These are phyloP conservation scores for Steinernema khuongi DNA, from an alignment of 1,140 invertebrate genomes.

Conservation along the genomic window DNA sequence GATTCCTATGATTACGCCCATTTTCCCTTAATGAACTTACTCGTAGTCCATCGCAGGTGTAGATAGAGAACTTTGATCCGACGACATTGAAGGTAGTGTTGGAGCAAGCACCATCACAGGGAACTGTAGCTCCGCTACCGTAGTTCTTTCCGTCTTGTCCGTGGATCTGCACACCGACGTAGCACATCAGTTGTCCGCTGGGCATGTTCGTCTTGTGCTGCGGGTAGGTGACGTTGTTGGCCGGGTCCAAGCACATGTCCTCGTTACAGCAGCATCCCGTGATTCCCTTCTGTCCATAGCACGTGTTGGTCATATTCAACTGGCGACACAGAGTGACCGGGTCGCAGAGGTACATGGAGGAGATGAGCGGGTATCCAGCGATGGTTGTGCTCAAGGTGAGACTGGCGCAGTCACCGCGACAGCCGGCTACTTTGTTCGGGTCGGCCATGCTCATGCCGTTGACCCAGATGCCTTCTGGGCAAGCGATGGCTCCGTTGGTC, in stretches of 20 bases:
- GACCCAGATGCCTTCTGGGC: not conserved
- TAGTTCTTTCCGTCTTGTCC: not conserved
- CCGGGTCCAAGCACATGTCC: conserved; percentile 32
- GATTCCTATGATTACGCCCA: not conserved
- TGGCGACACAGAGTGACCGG: conserved; percentile 24
- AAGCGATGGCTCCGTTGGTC: not conserved
- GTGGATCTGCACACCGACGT: conserved; percentile 26
- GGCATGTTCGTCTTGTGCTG: not conserved
- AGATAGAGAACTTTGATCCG: conserved; percentile 18
- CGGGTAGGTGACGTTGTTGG: not conserved
- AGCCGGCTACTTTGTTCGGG: not conserved
- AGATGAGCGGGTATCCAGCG: not conserved
- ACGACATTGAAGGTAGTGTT: conserved; percentile 18
- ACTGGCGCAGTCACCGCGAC: not conserved
- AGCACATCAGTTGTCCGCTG: conserved; percentile 27
- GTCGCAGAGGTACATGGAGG: conserved; percentile 17
- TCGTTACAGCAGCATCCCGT: conserved; percentile 31
- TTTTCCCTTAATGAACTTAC: not conserved
- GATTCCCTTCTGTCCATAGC: conserved; percentile 9
- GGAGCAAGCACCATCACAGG: conserved; percentile 28
- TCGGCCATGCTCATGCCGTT: not conserved
- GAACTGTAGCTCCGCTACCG: conserved; percentile 21
- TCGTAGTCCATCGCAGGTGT: not conserved
- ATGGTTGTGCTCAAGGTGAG: not conserved
- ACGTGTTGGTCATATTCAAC: conserved; percentile 28